phyloP scores from a whole-genome alignment of 2,888 invertebrate species.

The Eupithecia tripunctaria region DNA sequence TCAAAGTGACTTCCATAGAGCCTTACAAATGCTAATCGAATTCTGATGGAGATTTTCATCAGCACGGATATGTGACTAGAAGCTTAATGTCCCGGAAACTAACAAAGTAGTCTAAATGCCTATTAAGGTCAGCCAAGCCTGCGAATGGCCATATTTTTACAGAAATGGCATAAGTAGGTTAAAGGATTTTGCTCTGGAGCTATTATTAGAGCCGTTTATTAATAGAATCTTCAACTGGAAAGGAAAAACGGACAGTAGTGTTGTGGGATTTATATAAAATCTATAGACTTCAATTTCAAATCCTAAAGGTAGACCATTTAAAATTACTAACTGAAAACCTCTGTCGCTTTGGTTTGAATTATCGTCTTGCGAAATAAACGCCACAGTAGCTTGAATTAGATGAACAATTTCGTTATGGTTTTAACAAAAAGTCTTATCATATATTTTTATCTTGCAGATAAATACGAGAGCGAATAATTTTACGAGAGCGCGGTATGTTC shows the following conservation, averaged over 20 bases:
- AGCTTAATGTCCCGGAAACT: slow-evolving; percentile 30
- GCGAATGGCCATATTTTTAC: slow-evolving; percentile 12
- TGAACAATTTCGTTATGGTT: not conserved
- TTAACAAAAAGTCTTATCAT: not conserved
- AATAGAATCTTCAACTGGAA: not conserved
- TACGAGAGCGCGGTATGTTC: not conserved
- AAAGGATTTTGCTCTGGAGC: not conserved
- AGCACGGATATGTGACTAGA: slow-evolving; percentile 18
- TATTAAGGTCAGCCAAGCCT: slow-evolving; percentile 27
- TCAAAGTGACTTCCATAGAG: slow-evolving; percentile 4
- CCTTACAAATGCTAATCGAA: slow-evolving; percentile 29
- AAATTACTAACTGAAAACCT: not conserved
- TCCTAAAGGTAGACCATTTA: not conserved
- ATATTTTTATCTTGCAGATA: not conserved
- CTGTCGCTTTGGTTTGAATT: not conserved
- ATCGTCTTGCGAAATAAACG: not conserved
- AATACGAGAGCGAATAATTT: slow-evolving; percentile 1
- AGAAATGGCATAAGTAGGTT: slow-evolving; percentile 3
- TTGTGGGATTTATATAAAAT: not conserved
- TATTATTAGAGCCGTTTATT: not conserved
- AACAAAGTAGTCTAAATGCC: slow-evolving; percentile 32
- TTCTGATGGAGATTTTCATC: slow-evolving; percentile 33
- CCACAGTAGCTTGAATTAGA: not conserved
- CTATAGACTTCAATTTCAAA: not conserved
- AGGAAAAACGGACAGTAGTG: not conserved